Conservation (phyloP, 2,888 invertebrate genomes). For the Cataglyphis livida region DNA sequence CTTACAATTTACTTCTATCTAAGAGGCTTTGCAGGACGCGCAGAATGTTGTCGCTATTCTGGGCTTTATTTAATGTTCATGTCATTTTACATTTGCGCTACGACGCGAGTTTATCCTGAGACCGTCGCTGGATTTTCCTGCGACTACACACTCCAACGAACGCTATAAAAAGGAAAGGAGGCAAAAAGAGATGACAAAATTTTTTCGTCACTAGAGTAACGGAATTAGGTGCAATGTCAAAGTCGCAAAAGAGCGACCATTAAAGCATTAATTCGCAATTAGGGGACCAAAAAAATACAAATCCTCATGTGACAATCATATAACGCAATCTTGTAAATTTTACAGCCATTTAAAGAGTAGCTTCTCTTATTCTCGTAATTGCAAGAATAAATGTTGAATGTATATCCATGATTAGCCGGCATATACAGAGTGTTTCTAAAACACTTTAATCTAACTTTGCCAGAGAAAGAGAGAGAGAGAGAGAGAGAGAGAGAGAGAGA, state of each 20-base stretch:
- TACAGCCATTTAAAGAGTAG: conserved; percentile 1
- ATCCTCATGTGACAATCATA: conserved; percentile 3
- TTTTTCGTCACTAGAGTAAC: conserved; percentile 32
- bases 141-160: conserved; percentile 40
- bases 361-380: conserved; percentile 5
- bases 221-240: conserved; percentile 30
- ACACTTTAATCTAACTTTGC: conserved; percentile 40
- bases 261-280: conserved; percentile 14
- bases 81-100: conserved; percentile 70
- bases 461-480: background rate
- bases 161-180: conserved; percentile 40
- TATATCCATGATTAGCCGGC: conserved; percentile 16
- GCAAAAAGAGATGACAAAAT: background rate
- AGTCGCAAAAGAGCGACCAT: background rate
- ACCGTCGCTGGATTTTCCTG: conserved; percentile 17
- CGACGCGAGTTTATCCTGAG: conserved; percentile 65
- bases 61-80: conserved; percentile 73
- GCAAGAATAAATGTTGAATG: background rate
- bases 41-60: conserved; percentile 73
- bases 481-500: background rate
- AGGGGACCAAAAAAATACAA: background rate
- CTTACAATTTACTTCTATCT: conserved; percentile 79
- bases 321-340: conserved; percentile 11
- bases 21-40: conserved; percentile 78
- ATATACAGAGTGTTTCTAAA: conserved; percentile 27